Evolutionary conservation across 2,797 vertebrate genomes (phyloP).

Genomic region (Pantherophis vulpinus): DNA sequence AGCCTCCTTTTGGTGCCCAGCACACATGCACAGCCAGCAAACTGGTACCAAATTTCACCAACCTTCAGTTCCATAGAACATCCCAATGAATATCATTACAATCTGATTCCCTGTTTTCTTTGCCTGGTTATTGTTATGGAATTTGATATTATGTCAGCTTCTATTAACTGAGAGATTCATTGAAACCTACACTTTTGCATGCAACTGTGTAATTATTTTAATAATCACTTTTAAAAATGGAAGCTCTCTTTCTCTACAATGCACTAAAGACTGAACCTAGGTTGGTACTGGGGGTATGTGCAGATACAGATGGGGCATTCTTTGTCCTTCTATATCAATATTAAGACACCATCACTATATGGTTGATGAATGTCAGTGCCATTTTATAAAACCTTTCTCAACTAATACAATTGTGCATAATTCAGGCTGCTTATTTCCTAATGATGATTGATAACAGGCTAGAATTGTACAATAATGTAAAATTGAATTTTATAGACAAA

Average conservation of each 20-base stretch:
- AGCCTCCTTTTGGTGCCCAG: too few species aligned
- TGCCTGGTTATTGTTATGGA: neutral
- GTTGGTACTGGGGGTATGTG: neutral
- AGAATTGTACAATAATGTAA: neutral
- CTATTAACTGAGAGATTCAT: neutral
- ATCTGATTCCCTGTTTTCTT: neutral
- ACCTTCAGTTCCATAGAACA: neutral
- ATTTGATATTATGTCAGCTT: neutral
- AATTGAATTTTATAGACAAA: neutral
- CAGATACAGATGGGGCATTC: neutral
- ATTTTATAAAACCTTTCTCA: neutral
- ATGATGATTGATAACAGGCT: neutral
- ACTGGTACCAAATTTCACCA: neutral
- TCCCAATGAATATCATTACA: neutral
- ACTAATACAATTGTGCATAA: neutral
- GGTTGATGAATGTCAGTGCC: neutral
- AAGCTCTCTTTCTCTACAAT: neutral
- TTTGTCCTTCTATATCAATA: neutral
- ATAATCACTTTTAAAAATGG: neutral
- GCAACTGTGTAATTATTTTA: neutral
- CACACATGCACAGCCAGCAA: too few species aligned
- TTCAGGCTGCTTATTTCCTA: slow-evolving; percentile 30
- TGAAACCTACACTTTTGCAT: neutral
- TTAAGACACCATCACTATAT: neutral
- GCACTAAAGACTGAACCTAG: neutral